phyloP scores from a whole-genome alignment of 1,140 invertebrate species.

The Pseudomyrmex concolor region DNA sequence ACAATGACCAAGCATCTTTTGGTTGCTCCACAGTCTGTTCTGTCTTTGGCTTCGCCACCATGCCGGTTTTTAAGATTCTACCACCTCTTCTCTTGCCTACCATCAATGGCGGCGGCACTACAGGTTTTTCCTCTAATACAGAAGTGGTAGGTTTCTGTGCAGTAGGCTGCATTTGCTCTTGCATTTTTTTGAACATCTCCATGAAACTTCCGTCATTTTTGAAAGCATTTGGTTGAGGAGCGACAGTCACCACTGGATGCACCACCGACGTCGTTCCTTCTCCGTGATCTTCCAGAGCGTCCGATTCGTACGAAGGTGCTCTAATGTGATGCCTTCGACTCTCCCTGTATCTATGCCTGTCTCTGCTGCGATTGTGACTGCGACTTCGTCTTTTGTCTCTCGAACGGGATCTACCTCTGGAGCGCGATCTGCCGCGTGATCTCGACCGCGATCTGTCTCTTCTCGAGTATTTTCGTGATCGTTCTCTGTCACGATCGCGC shows the following conservation, averaged over 20 bases:
- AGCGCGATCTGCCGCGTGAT: conserved; percentile 75
- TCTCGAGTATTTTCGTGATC: conserved; percentile 76
- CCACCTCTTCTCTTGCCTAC: conserved; percentile 94
- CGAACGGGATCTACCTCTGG: conserved; percentile 76
- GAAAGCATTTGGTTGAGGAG: conserved; percentile 87
- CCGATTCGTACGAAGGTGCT: conserved; percentile 74
- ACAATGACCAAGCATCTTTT: conserved; percentile 96
- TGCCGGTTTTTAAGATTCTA: conserved; percentile 93
- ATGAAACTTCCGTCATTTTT: conserved; percentile 95
- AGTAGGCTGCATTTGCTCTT: conserved; percentile 85
- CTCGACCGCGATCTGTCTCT: conserved; percentile 77
- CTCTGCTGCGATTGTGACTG: conserved; percentile 79
- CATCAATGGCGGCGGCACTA: conserved; percentile 87
- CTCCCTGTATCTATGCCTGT: conserved; percentile 76
- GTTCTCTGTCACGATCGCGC: conserved; percentile 70
- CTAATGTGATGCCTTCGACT: conserved; percentile 74
- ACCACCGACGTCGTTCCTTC: conserved; percentile 68
- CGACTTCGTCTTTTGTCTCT: conserved; percentile 79
- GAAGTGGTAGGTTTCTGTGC: conserved; percentile 82
- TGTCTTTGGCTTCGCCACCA: conserved; percentile 93
- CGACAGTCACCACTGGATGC: conserved; percentile 68
- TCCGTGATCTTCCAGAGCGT: conserved; percentile 73
- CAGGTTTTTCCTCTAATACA: conserved; percentile 79
- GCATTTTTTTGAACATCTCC: conserved; percentile 96
- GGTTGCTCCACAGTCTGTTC: conserved; percentile 88